Evolutionary conservation across 2,888 invertebrate genomes (phyloP), one percentile per base, ranked within the genome.

Genomic region (Lasioglossum calceatum): DNA sequence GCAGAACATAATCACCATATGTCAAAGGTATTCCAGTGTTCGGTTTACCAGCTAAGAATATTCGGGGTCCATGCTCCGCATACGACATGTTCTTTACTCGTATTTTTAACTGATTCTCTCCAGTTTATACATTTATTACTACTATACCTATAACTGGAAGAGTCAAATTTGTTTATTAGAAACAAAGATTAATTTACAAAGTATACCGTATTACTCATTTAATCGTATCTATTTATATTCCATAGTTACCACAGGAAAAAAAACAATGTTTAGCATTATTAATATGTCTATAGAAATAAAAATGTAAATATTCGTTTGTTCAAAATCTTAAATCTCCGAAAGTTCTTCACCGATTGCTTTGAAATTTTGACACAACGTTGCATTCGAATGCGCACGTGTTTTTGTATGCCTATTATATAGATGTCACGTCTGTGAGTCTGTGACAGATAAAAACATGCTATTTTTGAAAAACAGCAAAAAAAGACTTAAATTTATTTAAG

Each of bases 1-100:
- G 94, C 42, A 93, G 81, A 71, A 92, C 89, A 47, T 91, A 92
- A 75, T 94, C 93, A 61, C 92, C 92, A 72, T 91, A 92, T 73
- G 81, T 88, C 79, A 91, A 85, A 50, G 92, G 85, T 77, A 81
- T 77, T 42, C 88, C 88, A 23, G 82, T 86, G n/a, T 82, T 89
- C 23, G 86, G 86, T 85, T 77, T 89, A 42, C 87, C 89, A 64
- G 89, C 78, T 64, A 91, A 88, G 61, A 91, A 91, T 54, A 92
- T 89, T 67, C 91, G 88, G 10, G 92, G 89, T 39, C 89, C 92
- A 77, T 90, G 92, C 81, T 93, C 92, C n/a, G 87, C 90, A 64
- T 92, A 91, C 76, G 93, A 90, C 90, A 93, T 92, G 23, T 77
- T 83, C 54, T 19, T 84, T 64, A 36, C 10, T 42, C 23, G 54